Base-by-base conservation (phyloP, 2,888 invertebrate genomes). In the Rosalia funebris region DNA sequence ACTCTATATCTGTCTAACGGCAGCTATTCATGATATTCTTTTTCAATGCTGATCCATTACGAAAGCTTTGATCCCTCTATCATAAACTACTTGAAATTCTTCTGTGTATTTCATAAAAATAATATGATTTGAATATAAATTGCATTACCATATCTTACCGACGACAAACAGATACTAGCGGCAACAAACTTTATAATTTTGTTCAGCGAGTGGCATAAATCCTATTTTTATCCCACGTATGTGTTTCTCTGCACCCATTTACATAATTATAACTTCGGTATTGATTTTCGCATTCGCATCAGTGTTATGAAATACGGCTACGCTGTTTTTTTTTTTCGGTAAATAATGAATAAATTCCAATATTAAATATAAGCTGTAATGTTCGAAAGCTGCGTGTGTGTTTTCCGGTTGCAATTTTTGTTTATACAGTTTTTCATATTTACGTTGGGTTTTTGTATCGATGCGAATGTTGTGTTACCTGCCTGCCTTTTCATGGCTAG, bases 81-180 rank as follows among this genome's bases (percentile, higher is more conserved):
- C 41, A 53, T 31, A 39, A 37, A 39, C 50, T 50, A 50, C 50
- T 50, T 39, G 42, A 42, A 42, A 42, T 53, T 53, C 53, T 16
- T 32, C 16, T 42, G 42, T 37, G 53, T n/a, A 53, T 42, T 32
- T 42, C 42, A 50, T 19, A 53, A 53, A 53, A 53, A 53, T 42
- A 53, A 42, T 42, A 42, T 16, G 31, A 53, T 53, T 42, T 53
- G 53, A 53, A 53, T 53, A 42, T 53, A 53, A 53, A 53, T 53
- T 53, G 31, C 53, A 53, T 53, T 53, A 41, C 42, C 53, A 53
- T 41, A 42, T 31, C 53, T 31, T n/a, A 14, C 31, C 12, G 3
- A 15, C 14, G 16, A 42, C 31, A 32, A 31, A 31, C 42, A 53
- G 31, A 39, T 25, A 50, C 50, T 25, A 50, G 19, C 19, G 15